These are phyloP conservation scores for Marcusenius ussheri DNA, from an alignment of 2,113 vertebrate genomes.

Conservation along the genomic window DNA sequence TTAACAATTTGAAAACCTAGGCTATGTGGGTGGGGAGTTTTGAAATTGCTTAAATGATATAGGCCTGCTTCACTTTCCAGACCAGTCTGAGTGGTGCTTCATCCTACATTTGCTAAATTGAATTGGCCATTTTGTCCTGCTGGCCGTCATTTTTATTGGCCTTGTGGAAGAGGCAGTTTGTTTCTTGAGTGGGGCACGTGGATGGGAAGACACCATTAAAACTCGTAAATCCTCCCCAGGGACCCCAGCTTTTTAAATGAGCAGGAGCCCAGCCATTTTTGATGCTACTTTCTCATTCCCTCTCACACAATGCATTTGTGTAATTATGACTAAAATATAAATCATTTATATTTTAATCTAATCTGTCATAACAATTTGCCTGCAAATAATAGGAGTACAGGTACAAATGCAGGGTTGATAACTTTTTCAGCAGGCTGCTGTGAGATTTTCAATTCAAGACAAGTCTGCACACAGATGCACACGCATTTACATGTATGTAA, in stretches of 20 bases:
- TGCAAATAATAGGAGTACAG: background rate
- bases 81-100: background rate
- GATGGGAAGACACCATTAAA: slow-evolving; percentile 5
- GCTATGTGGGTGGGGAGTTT: background rate
- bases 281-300: background rate
- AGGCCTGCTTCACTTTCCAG: background rate
- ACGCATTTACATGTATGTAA: background rate
- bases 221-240: background rate
- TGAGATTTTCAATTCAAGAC: background rate
- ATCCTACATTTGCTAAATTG: background rate
- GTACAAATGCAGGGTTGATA: background rate
- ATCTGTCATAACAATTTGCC: background rate
- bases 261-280: background rate
- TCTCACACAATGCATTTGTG: background rate
- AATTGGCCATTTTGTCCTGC: background rate
- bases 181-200: background rate
- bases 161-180: background rate
- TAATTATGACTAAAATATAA: background rate
- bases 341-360: background rate
- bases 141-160: slow-evolving; percentile 11
- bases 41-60: background rate
- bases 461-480: background rate
- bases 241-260: background rate
- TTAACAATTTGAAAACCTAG: background rate
- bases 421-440: background rate